Conservation (phyloP, 2,113 vertebrate genomes). For the Alectura lathami region DNA sequence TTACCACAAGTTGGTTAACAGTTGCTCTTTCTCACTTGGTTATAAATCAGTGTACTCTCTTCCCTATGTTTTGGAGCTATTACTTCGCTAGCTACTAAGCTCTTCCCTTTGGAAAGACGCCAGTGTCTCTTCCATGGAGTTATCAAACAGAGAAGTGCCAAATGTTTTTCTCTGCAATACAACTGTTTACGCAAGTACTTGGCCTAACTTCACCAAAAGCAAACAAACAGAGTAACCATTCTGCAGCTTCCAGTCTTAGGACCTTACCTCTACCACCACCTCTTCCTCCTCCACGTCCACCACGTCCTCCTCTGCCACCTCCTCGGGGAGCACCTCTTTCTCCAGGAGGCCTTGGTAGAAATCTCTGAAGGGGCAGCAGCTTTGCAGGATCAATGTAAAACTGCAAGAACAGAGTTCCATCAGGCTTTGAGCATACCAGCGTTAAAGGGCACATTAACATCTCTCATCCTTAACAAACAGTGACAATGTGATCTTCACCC, state of each 20-base stretch:
- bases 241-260: not conserved
- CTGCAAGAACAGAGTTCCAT: slow-evolving; percentile 66
- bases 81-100: not conserved
- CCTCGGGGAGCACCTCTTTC: slow-evolving; percentile 91
- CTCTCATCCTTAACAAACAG: not conserved
- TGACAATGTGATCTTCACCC: not conserved
- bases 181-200: not conserved
- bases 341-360: slow-evolving; percentile 93
- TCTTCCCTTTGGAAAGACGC: not conserved
- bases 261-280: slow-evolving; percentile 84
- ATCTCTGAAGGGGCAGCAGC: slow-evolving; percentile 92
- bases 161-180: not conserved
- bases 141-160: not conserved
- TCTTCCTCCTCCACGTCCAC: slow-evolving; percentile 83
- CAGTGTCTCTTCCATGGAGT: not conserved
- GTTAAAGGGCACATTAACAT: not conserved
- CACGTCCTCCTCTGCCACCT: slow-evolving; percentile 84
- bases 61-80: not conserved
- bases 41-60: not conserved
- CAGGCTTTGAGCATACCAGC: not conserved
- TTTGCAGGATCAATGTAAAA: slow-evolving; percentile 98
- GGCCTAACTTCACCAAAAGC: not conserved
- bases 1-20: not conserved
- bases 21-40: not conserved
- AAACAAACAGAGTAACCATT: not conserved